Base-by-base conservation (phyloP, 2,888 invertebrate species). In the Watsonalla cultraria region DNA sequence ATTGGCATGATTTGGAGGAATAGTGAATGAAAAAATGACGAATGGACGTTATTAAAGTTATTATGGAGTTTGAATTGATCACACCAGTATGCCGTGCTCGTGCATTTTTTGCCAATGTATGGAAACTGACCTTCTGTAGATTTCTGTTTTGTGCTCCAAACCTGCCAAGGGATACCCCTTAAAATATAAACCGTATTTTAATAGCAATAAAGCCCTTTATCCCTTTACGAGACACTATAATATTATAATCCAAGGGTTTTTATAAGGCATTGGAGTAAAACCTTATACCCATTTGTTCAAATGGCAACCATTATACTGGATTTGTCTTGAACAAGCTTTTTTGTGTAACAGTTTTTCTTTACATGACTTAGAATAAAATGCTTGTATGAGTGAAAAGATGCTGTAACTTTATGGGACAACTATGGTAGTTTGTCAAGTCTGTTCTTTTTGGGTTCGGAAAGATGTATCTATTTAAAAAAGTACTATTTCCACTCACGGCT, bases 211-310 rank as follows among this genome's bases (percentile, higher is more conserved):
- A 61, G 63, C 47, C 51, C 51, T 51, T 57, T 66, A 59, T 67
- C 45, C 56, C 35, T 45, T 50, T 50, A 13, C 11, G 11, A 24
- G 14, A 0, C 5, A 15, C 46, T 59, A 60, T 68, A 67, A 81
- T 76, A 76, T 74, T 74, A 77, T 77, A 78, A 78, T 78, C 74
- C 69, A 60, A 42, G 58, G 70, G 70, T 72, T 76, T 79, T 79
- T 78, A 78, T 76, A 68, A 70, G 67, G 69, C 66, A 59, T 66
- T 72, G 70, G 74, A 73, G 78, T 69, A 61, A 68, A 80, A 73
- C 62, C 72, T 60, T 66, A 56, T 57, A 5, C 53, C 74, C 72
- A 73, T 80, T 79, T 74, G 66, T 58, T 70, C 61, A 68, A 72
- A 77, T 75, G 71, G 68, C 66, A 55, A 65, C 61, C 72, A 73